Percentiles rank a stretch among this genome's conserved stretches.
phyloP scores from a whole-genome alignment of 2,113 vertebrate genomes.

The Chlorocebus sabaeus region DNA sequence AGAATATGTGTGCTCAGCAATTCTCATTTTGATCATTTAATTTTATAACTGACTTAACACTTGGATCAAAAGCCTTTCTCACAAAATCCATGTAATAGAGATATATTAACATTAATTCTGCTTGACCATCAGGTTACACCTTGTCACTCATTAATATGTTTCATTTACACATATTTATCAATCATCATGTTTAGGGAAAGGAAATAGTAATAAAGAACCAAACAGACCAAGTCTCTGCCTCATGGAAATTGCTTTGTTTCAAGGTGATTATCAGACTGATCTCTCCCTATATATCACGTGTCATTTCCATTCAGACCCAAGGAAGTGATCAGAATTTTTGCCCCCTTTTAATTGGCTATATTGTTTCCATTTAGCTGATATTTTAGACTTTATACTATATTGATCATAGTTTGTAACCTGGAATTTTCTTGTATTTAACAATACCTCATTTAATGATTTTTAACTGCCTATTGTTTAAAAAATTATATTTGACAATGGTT shows the following conservation, averaged over 20 bases:
- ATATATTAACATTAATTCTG: conserved; percentile 13
- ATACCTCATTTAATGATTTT: neutral
- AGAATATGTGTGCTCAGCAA: neutral
- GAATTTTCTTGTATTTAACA: neutral
- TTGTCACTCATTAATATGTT: neutral
- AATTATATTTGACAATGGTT: neutral
- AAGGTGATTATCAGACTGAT: neutral
- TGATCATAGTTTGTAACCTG: neutral
- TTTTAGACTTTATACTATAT: neutral
- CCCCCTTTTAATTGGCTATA: neutral
- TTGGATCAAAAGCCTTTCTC: neutral
- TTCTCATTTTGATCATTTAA: neutral
- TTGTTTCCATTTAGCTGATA: neutral
- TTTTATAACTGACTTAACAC: neutral
- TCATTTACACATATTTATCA: neutral
- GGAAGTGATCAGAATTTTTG: neutral
- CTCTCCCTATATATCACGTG: neutral
- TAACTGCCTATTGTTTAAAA: neutral
- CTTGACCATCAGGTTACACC: neutral
- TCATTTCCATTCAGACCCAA: neutral
- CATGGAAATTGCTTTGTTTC: neutral
- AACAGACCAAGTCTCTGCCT: neutral
- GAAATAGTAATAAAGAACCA: neutral
- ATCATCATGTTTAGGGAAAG: neutral
- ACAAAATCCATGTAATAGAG: neutral